A percentile compares a stretch with the other conserved stretches of the same genome.
phyloP scores from a whole-genome alignment of 2,113 vertebrate species.

The Capreolus pygargus region DNA sequence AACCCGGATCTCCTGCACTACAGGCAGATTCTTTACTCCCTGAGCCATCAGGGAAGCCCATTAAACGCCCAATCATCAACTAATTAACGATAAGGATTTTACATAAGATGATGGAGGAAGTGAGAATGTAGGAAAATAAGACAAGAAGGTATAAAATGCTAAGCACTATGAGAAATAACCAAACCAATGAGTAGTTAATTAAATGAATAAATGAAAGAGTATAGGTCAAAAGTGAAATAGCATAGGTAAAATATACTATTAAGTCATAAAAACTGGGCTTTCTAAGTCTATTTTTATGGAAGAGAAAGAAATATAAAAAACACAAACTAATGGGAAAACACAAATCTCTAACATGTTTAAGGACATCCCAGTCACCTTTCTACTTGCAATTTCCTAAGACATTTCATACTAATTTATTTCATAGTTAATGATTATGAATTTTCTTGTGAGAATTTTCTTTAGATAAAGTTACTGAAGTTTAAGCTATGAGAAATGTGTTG shows the following conservation, averaged over 20 bases:
- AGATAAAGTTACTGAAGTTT: not conserved
- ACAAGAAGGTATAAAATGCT: not conserved
- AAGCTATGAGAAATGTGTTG: not conserved
- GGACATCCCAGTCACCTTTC: not conserved
- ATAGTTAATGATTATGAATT: not conserved
- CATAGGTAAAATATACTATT: not conserved
- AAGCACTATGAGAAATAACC: not conserved
- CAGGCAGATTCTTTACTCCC: not conserved
- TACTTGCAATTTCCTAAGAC: not conserved
- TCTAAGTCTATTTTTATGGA: not conserved
- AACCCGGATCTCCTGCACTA: not conserved
- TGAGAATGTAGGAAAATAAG: not conserved
- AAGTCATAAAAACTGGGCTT: not conserved
- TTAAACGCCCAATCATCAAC: not conserved
- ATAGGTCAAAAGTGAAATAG: not conserved
- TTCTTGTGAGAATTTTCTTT: not conserved
- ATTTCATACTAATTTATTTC: not conserved
- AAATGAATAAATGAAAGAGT: not conserved
- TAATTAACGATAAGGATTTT: not conserved
- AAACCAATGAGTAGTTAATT: not conserved
- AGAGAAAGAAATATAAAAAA: not conserved
- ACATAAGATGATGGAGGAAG: not conserved
- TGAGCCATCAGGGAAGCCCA: not conserved
- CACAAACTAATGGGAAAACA: not conserved
- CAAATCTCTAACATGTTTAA: not conserved